A percentile compares a stretch with the other conserved stretches of the same genome.
Conservation (phyloP, 2,113 vertebrate genomes). For the Ia io region DNA sequence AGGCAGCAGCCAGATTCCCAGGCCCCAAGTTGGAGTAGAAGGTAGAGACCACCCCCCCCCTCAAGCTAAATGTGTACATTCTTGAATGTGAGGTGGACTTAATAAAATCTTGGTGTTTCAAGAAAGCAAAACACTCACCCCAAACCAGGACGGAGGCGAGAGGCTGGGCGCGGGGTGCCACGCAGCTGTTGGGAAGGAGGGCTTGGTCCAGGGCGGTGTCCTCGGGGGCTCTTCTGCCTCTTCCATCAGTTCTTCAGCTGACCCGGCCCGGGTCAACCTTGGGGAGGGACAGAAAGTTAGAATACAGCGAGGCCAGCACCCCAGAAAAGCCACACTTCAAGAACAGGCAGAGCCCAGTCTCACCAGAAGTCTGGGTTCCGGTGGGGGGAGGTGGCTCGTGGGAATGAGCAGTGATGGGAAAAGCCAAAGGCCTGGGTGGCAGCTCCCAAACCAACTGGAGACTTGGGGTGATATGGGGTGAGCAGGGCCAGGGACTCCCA, state of each 20-base stretch:
- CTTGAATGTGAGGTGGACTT: neutral
- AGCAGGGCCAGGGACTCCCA: neutral
- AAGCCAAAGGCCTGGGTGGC: neutral
- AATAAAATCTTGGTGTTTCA: neutral
- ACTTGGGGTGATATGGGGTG: neutral
- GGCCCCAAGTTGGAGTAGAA: rapidly evolving
- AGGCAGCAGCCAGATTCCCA: neutral
- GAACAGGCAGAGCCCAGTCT: neutral
- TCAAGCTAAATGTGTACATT: rapidly evolving
- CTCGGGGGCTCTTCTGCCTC: neutral
- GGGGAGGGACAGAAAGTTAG: neutral
- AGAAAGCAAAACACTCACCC: slow-evolving; percentile 51
- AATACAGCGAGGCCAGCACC: rapidly evolving
- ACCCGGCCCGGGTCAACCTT: neutral
- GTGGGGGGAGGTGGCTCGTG: neutral
- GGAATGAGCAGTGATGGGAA: neutral
- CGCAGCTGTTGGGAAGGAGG: rapidly evolving
- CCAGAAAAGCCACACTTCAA: neutral
- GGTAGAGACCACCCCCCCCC: rapidly evolving
- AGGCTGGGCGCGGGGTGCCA: rapidly evolving
- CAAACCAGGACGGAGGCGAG: rapidly evolving
- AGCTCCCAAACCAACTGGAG: neutral
- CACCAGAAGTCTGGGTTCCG: neutral
- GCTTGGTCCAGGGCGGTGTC: rapidly evolving
- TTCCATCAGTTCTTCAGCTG: neutral